phyloP scores from a whole-genome alignment of 2,888 invertebrate species.

The Drosophila setosimentum region DNA sequence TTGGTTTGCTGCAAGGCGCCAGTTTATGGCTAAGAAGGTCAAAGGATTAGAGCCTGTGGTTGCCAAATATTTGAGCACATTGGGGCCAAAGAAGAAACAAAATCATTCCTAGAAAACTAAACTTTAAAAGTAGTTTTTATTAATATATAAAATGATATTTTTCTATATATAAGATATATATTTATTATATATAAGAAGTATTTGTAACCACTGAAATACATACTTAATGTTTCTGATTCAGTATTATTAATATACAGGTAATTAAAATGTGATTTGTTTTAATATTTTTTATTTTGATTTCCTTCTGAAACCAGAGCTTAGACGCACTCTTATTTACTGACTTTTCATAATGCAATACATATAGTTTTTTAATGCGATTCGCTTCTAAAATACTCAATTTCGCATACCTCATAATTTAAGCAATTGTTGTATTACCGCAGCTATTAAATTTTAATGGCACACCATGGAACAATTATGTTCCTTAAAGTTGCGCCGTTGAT shows the following conservation, averaged over 20 bases:
- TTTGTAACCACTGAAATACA: not conserved
- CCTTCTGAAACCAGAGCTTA: not conserved
- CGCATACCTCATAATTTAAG: not conserved
- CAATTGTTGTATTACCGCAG: not conserved
- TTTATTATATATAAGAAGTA: no score
- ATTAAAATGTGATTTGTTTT: not conserved
- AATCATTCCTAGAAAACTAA: not conserved
- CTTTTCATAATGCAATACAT: not conserved
- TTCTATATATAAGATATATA: no score
- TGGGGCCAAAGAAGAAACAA: not conserved
- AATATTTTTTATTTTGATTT: not conserved
- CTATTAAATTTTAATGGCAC: not conserved
- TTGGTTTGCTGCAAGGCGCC: constrained; percentile 39
- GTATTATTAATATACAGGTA: not conserved
- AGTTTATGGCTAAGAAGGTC: constrained; percentile 31
- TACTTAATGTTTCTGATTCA: not conserved
- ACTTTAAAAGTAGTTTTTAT: not conserved
- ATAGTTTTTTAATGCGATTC: not conserved
- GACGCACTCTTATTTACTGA: not conserved
- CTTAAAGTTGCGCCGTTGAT: not conserved
- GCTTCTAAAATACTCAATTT: not conserved
- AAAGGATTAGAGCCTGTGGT: constrained; percentile 56
- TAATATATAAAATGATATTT: no score
- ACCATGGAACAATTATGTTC: not conserved
- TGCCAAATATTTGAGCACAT: constrained; percentile 41